phyloP scores from a whole-genome alignment of 2,113 vertebrate species.

The Cyphomyrus plagiostoma region DNA sequence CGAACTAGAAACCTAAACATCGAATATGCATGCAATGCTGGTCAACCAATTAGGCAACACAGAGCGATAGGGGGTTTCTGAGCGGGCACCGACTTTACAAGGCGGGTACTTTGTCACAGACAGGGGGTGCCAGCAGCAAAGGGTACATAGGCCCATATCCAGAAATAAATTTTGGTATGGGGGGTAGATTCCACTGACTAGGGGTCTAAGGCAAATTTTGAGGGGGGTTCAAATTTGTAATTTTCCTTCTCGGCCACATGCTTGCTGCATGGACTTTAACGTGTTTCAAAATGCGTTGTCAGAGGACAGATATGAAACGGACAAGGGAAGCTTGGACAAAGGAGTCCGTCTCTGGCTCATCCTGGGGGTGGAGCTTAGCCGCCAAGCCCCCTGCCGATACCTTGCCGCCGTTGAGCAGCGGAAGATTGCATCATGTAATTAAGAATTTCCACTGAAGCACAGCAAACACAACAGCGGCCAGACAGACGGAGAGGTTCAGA shows the following conservation, averaged over 20 bases:
- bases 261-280: neutral
- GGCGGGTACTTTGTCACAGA: neutral
- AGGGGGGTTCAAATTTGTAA: neutral
- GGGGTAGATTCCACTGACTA: neutral
- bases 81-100: neutral
- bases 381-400: neutral
- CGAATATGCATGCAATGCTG: neutral
- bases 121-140: neutral
- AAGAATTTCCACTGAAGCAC: conserved; percentile 28
- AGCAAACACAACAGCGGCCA: conserved; percentile 40
- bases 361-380: neutral
- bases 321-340: neutral
- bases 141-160: neutral
- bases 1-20: neutral
- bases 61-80: neutral
- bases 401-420: conserved; percentile 4
- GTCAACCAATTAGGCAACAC: neutral
- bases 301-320: neutral
- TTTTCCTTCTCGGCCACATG: neutral
- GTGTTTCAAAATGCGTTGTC: neutral
- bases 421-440: conserved; percentile 27
- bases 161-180: neutral
- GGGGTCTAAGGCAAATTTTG: neutral
- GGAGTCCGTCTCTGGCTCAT: neutral
- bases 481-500: neutral